Percentiles rank a stretch among this genome's conserved stretches.
Evolutionary conservation across 2,113 vertebrate species (phyloP).

Genomic region (Nicator chloris): DNA sequence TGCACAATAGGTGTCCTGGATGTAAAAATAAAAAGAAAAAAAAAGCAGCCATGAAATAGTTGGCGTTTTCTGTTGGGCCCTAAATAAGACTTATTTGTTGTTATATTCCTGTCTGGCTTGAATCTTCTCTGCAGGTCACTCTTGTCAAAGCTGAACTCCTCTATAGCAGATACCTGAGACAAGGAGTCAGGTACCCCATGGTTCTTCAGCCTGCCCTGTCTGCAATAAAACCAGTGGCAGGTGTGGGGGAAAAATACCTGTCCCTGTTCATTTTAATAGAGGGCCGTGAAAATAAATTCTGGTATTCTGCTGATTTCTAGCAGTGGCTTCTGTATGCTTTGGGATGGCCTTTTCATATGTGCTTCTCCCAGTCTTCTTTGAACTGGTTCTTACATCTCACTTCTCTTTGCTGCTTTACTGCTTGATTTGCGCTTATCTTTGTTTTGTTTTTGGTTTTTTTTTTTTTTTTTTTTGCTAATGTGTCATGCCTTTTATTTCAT

Average conservation of each 20-base stretch:
- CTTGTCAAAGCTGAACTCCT: neutral
- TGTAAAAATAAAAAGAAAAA: neutral
- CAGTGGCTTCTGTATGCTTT: neutral
- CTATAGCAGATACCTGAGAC: neutral
- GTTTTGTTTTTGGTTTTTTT: rapidly evolving
- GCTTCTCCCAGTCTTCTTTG: neutral
- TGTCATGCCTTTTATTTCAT: neutral
- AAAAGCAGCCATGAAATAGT: neutral
- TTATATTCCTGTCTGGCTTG: neutral
- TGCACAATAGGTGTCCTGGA: neutral
- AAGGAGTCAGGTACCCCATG: neutral
- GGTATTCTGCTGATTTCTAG: neutral
- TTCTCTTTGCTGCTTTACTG: neutral
- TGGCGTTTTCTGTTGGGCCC: neutral
- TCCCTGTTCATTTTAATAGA: neutral
- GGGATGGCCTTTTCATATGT: neutral
- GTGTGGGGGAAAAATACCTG: neutral
- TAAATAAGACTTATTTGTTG: neutral
- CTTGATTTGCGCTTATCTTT: neutral
- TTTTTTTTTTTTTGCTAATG: neutral
- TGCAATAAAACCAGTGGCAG: neutral
- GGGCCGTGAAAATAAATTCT: neutral
- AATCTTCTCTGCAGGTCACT: neutral
- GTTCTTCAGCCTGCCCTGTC: neutral
- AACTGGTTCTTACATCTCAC: neutral